Conservation (phyloP, 2,113 vertebrate genomes). For the Struthidea cinerea region DNA sequence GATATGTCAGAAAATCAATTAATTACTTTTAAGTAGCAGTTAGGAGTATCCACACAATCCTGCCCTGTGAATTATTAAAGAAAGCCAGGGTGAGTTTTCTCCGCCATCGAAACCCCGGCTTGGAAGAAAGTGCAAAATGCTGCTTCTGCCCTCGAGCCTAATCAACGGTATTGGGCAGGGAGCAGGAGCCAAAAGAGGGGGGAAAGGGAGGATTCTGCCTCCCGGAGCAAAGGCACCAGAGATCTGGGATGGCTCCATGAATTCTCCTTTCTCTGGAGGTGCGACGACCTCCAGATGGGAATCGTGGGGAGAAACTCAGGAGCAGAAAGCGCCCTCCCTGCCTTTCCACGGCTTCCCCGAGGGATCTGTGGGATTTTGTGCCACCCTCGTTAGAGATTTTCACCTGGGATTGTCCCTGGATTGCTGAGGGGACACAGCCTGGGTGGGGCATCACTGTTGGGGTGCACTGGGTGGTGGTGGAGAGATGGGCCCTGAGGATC, state of each 20-base stretch:
- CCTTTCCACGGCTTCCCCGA: neutral
- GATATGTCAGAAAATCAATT: conserved; percentile 99
- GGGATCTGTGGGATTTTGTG: neutral
- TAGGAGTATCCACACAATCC: conserved; percentile 86
- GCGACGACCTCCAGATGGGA: neutral
- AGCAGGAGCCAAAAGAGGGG: neutral
- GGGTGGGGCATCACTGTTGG: neutral
- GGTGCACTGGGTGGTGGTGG: no score
- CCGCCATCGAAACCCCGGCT: conserved; percentile 39
- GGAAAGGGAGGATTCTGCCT: neutral
- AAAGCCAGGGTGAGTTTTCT: conserved; percentile 65
- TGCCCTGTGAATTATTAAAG: conserved; percentile 93
- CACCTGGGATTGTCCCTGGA: neutral
- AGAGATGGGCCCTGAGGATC: no score
- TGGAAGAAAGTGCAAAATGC: conserved; percentile 50
- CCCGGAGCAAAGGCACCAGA: neutral
- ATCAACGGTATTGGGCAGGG: conserved; percentile 36
- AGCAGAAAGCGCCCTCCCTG: neutral
- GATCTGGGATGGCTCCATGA: neutral
- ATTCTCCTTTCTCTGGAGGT: neutral
- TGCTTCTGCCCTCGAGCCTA: conserved; percentile 61
- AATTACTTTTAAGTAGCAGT: conserved; percentile 98
- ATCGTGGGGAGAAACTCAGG: no score
- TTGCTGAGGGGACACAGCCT: neutral
- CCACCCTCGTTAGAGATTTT: neutral